Conservation (phyloP, 2,113 vertebrate genomes). For the Porphyrio hochstetteri region DNA sequence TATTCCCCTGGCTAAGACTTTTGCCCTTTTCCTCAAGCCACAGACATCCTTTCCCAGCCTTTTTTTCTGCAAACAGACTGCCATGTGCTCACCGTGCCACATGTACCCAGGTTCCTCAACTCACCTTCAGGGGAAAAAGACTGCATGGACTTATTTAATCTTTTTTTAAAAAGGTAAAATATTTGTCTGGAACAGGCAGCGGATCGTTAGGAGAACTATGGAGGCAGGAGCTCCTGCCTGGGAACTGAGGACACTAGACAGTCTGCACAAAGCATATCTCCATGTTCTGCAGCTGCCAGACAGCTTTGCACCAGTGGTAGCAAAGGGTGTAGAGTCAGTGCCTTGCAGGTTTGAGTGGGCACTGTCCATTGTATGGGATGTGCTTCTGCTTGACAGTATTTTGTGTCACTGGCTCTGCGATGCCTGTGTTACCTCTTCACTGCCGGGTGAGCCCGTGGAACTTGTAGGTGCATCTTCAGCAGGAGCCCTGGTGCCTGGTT, state of each 20-base stretch:
- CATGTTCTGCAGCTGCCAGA: not conserved
- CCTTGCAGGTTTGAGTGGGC: not conserved
- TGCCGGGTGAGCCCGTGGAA: not conserved
- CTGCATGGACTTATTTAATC: not conserved
- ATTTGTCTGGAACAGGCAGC: not conserved
- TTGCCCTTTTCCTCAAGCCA: not conserved
- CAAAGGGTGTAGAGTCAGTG: not conserved
- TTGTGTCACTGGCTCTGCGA: not conserved
- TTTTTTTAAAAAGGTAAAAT: not conserved
- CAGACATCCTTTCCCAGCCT: not conserved
- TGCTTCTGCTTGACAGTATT: not conserved
- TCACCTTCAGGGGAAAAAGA: not conserved
- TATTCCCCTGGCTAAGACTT: not conserved
- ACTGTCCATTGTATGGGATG: fast-evolving
- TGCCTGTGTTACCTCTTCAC: not conserved
- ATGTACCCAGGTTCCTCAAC: not conserved
- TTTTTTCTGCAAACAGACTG: not conserved
- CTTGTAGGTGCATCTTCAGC: not conserved
- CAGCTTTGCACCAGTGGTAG: not conserved
- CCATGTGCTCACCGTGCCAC: not conserved
- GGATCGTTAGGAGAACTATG: fast-evolving
- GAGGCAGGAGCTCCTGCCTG: not conserved
- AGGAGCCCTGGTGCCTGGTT: not conserved
- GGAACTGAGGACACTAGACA: not conserved
- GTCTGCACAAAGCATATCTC: not conserved